These are phyloP conservation scores for Trimorus sp. DNA, from an alignment of 2,888 invertebrate genomes.

Conservation along the genomic window DNA sequence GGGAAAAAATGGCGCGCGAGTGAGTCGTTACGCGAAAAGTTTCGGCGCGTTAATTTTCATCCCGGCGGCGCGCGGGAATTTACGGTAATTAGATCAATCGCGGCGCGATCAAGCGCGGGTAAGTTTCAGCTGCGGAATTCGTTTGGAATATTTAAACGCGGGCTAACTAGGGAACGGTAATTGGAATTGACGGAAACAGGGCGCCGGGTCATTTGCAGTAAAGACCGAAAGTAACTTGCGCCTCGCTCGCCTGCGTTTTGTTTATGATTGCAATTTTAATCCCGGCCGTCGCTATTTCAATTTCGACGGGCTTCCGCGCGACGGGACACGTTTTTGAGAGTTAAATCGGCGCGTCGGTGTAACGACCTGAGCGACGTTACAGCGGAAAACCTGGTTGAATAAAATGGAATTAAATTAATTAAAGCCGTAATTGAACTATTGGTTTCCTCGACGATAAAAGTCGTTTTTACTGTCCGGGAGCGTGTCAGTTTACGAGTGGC, in stretches of 20 bases:
- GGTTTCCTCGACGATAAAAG: not conserved
- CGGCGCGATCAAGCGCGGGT: not conserved
- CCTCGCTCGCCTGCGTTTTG: too few species aligned
- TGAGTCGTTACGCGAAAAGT: constrained; percentile 37
- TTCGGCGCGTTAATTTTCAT: constrained; percentile 40
- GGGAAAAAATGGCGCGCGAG: constrained; percentile 24
- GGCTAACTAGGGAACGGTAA: too few species aligned
- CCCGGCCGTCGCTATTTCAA: too few species aligned
- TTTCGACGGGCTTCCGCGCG: too few species aligned
- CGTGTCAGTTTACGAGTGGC: too few species aligned
- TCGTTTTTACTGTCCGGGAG: not conserved
- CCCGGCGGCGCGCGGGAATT: constrained; percentile 1
- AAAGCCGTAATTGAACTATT: not conserved
- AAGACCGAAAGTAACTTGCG: too few species aligned
- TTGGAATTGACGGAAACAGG: too few species aligned
- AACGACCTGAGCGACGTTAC: not conserved
- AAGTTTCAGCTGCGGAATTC: constrained; percentile 13
- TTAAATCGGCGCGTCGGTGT: too few species aligned
- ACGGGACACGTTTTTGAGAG: too few species aligned
- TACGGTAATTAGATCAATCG: constrained; percentile 46
- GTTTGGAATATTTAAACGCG: too few species aligned
- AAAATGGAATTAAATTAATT: constrained; percentile 3
- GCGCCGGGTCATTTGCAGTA: too few species aligned
- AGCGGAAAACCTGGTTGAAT: not conserved
- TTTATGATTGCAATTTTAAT: too few species aligned